Base-by-base conservation (phyloP, 2,888 invertebrate genomes). In the Kryphioiulus occultus region DNA sequence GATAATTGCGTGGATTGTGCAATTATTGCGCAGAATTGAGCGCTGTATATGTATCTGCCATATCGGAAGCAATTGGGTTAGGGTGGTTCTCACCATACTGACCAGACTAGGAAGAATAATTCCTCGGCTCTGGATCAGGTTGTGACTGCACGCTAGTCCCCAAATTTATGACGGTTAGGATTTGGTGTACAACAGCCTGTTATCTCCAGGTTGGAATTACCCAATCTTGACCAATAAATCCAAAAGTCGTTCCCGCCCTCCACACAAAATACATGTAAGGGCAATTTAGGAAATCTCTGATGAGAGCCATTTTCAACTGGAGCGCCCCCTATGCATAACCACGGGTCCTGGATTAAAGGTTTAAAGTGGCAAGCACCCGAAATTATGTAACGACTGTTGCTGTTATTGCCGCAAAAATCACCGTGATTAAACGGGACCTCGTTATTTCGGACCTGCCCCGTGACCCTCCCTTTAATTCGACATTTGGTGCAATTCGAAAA, bases 401-500 rank as follows among this genome's bases (percentile, higher is more conserved):
- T 68, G n/a, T 68, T 68, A 68, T 68, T 68, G 68, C 68, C 68
- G 22, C 68, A 68, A 68, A 68, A 68, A 68, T 68, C 68, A 68
- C 68, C 68, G 68, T 68, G 68, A 68, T 68, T 68, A 68, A 68
- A 68, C 68, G 0, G 68, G 68, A 68, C 68, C 68, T 68, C 26
- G 68, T 68, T 68, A 12, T 68, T 68, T 26, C 26, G 26, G 68
- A 68, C 68, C 68, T 68, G 26, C 68, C 68, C 68, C 68, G 68
- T 68, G 68, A 26, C 68, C 68, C 68, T 68, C 68, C 68, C 68
- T 68, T 68, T 68, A 68, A 68, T 68, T 68, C 68, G 68, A 68
- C 68, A n/a, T 26, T 68, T 26, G 4, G 68, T 26, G 68, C 68
- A 26, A 68, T 68, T 68, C 26, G n/a, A 17, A n/a, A 53, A 53